Evolutionary conservation across 1,140 invertebrate species (phyloP).

Genomic region (Brachionus rotundiformis): DNA sequence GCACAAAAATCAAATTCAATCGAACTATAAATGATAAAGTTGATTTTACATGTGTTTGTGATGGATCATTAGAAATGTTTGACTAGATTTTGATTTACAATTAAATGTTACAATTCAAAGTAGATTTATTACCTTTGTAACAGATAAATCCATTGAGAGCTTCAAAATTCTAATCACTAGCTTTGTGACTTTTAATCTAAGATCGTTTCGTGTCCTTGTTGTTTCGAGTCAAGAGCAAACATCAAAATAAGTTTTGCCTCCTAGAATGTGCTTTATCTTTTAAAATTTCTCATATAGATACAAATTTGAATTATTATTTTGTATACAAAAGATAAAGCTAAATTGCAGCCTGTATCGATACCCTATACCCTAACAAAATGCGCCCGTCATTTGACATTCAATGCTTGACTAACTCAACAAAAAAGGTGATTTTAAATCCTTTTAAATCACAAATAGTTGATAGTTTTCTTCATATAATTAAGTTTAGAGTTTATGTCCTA

Average conservation of each 20-base stretch:
- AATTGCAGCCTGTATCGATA: neutral
- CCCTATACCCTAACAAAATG: neutral
- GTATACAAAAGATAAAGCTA: neutral
- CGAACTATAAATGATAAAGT: slow-evolving; percentile 18
- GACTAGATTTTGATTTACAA: slow-evolving; percentile 32
- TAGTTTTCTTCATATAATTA: neutral
- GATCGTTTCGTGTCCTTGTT: neutral
- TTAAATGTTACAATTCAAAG: slow-evolving; percentile 35
- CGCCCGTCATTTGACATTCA: neutral
- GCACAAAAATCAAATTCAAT: neutral
- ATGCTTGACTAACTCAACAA: neutral
- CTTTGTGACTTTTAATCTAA: slow-evolving; percentile 29
- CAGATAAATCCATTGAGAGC: slow-evolving; percentile 20
- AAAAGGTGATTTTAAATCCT: neutral
- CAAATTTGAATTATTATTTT: neutral
- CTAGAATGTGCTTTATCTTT: neutral
- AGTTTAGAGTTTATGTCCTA: no score
- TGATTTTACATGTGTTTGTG: slow-evolving; percentile 50
- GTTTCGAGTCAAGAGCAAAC: neutral
- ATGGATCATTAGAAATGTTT: slow-evolving; percentile 41
- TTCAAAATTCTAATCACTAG: neutral
- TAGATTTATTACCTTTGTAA: slow-evolving; percentile 41
- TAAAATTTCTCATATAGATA: slow-evolving; percentile 3
- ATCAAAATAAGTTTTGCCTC: slow-evolving; percentile 9
- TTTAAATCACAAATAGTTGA: neutral